Evolutionary conservation across 2,888 invertebrate genomes (phyloP).

Genomic region (Anodontia alba): DNA sequence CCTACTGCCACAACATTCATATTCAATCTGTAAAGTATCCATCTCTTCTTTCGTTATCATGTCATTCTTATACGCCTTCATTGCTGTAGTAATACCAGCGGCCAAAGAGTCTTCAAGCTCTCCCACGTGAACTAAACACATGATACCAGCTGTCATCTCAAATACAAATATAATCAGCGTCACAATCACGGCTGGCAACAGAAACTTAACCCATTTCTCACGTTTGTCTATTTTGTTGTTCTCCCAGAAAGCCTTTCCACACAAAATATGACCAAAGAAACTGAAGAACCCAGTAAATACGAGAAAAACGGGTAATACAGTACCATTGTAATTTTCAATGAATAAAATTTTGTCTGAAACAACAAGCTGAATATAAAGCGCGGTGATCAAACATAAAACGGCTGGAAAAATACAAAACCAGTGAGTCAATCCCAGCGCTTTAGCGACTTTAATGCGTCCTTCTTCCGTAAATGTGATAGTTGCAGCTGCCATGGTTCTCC

Average conservation of each 20-base stretch:
- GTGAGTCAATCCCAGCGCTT: constrained; percentile 54
- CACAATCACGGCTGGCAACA: constrained; percentile 50
- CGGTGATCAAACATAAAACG: constrained; percentile 60
- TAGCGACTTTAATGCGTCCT: constrained; percentile 50
- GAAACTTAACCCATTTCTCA: constrained; percentile 50
- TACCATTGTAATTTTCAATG: constrained; percentile 68
- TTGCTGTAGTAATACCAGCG: constrained; percentile 67
- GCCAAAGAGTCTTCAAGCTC: constrained; percentile 65
- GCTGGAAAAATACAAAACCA: constrained; percentile 64
- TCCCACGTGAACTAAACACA: constrained; percentile 65
- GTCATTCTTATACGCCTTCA: constrained; percentile 73
- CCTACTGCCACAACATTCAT: constrained; percentile 79
- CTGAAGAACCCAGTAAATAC: constrained; percentile 64
- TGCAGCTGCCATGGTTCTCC: constrained; percentile 58
- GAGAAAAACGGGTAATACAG: constrained; percentile 66
- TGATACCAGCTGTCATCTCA: constrained; percentile 59
- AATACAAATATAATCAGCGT: constrained; percentile 57
- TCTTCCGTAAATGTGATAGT: constrained; percentile 56
- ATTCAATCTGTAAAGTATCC: constrained; percentile 79
- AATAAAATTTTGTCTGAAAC: constrained; percentile 68
- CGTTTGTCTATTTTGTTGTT: constrained; percentile 55
- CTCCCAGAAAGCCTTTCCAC: constrained; percentile 59
- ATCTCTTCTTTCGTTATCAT: constrained; percentile 71
- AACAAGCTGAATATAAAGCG: constrained; percentile 62
- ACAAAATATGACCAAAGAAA: constrained; percentile 54